Percentiles rank a stretch among this genome's conserved stretches.
phyloP scores from a whole-genome alignment of 92 coral and sea anemone species.

The Porites divaricata region DNA sequence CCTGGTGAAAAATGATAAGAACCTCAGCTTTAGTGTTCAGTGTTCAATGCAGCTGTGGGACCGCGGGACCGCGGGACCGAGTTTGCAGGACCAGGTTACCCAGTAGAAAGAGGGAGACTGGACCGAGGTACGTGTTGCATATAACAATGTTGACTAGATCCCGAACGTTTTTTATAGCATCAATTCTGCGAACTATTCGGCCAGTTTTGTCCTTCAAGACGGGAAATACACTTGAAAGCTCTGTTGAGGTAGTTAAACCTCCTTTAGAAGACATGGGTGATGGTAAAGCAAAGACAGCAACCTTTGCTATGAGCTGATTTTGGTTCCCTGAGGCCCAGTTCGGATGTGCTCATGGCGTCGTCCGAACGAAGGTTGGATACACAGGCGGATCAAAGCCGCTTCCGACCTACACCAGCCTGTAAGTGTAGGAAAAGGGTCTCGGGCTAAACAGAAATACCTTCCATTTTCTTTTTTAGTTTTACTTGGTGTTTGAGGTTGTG shows the following conservation, averaged over 20 bases:
- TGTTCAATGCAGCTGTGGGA: no score
- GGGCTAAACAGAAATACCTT: background rate
- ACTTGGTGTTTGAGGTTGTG: background rate
- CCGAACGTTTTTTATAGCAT: background rate
- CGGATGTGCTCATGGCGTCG: conserved; percentile 91
- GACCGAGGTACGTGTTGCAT: background rate
- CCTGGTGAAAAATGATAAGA: no score
- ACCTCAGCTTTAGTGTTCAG: no score
- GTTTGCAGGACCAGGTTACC: background rate
- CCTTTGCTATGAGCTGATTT: conserved; percentile 98
- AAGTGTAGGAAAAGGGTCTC: conserved; percentile 33
- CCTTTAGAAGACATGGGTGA: conserved; percentile 58
- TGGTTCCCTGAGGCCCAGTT: conserved; percentile 99
- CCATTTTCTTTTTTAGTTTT: background rate
- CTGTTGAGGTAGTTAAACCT: conserved; percentile 54
- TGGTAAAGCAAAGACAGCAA: conserved; percentile 72
- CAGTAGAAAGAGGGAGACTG: background rate
- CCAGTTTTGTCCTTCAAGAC: conserved; percentile 42
- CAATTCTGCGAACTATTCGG: conserved; percentile 59
- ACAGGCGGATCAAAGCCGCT: conserved; percentile 89
- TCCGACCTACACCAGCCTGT: conserved; percentile 97
- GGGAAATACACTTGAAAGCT: conserved; percentile 62
- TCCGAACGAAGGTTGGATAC: conserved; percentile 95
- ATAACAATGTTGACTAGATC: background rate
- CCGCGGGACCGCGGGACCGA: no score